Percentiles rank a stretch among this genome's conserved stretches.
phyloP scores from a whole-genome alignment of 2,888 invertebrate species.

The Temnothorax rugatulus region DNA sequence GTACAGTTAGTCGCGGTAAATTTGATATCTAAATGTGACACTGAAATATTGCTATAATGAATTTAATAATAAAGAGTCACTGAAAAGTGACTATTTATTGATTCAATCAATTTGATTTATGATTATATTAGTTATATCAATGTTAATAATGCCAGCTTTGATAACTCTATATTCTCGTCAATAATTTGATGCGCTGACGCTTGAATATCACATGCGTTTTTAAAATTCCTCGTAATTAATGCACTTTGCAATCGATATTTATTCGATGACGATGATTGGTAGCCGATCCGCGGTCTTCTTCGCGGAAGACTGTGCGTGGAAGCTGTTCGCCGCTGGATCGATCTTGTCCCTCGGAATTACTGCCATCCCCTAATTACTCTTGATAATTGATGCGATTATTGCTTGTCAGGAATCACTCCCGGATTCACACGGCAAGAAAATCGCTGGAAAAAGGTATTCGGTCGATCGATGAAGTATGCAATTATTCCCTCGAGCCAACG shows the following conservation, averaged over 20 bases:
- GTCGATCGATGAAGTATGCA: constrained; percentile 68
- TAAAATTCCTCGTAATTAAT: neutral
- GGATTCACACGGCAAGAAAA: constrained; percentile 47
- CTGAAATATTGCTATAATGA: constrained; percentile 6
- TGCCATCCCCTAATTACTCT: constrained; percentile 61
- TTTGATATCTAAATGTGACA: constrained; percentile 12
- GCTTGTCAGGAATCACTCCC: constrained; percentile 46
- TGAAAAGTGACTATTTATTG: neutral
- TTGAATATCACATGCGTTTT: neutral
- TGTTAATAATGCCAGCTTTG: neutral
- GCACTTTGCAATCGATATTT: neutral
- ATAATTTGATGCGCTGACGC: neutral
- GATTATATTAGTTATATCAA: neutral
- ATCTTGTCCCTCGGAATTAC: constrained; percentile 52
- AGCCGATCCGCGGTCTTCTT: neutral
- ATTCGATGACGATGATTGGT: neutral
- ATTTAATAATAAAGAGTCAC: neutral
- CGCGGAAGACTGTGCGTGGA: neutral
- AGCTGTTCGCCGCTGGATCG: neutral
- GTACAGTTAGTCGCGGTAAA: neutral
- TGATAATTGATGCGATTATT: constrained; percentile 72
- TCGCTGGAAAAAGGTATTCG: constrained; percentile 53
- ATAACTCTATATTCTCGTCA: neutral
- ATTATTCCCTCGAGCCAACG: constrained; percentile 50
- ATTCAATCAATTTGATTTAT: neutral